Evolutionary conservation across 2,797 vertebrate genomes (phyloP).

Genomic region (Synaphobranchus kaupii): DNA sequence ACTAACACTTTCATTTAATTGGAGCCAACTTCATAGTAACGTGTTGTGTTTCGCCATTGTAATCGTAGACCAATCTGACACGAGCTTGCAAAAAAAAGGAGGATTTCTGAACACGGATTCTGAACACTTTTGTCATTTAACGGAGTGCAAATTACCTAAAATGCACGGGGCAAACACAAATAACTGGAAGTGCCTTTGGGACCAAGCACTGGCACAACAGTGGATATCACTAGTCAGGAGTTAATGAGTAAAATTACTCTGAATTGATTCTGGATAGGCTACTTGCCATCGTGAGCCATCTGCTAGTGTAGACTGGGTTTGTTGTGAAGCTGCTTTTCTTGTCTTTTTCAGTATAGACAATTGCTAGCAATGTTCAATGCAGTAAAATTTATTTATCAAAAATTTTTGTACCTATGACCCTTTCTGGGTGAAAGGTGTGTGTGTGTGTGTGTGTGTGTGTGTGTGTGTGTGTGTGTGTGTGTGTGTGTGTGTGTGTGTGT

Average conservation of each 20-base stretch:
- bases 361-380: too few relatives aligned
- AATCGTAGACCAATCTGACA: not conserved
- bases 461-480: not conserved
- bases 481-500: not conserved
- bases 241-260: not conserved
- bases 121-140: not conserved
- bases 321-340: too few relatives aligned
- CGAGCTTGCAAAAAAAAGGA: not conserved
- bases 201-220: not conserved
- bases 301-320: not conserved
- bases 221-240: not conserved
- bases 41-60: not conserved
- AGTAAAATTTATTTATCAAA: too few relatives aligned
- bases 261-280: not conserved
- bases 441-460: not conserved
- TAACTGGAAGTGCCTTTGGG: not conserved
- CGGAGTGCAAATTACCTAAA: not conserved
- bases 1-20: too few relatives aligned
- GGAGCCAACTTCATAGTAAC: too few relatives aligned
- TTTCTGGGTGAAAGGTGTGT: too few relatives aligned
- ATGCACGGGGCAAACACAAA: not conserved
- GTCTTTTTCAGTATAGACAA: too few relatives aligned
- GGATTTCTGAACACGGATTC: not conserved
- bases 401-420: too few relatives aligned
- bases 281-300: not conserved